Evolutionary conservation across 2,113 vertebrate genomes (phyloP), one percentile per base, ranked within the genome.

Genomic region (Kobus ellipsiprymnus): DNA sequence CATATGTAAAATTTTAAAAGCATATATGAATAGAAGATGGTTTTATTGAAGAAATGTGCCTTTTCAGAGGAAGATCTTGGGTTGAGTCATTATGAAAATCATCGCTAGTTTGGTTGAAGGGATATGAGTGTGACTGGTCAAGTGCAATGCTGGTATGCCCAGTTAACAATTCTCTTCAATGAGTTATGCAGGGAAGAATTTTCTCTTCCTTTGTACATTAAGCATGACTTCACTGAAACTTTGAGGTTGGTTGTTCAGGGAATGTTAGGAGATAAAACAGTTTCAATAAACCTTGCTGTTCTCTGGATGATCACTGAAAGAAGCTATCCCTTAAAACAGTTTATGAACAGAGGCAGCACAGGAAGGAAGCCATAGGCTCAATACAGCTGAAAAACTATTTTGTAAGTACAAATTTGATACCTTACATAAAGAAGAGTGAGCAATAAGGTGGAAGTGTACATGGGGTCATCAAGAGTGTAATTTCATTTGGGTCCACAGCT

Each of bases 391-490:
- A 52, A 71, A 86, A 25, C 16, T 27, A 54, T 48, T 93, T 36
- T 59, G 1, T 48, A 46, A 64, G 27, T 27, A n/a, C 29, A 44
- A 33, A 8, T 19, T n/a, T 23, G 64, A 59, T 7, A 15, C 33
- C 54, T 62, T 89, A 87, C 33, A 74, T 36, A 60, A 94, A 59
- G 8, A 36, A 62, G 29, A 74, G 14, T 13, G 13, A 2, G 3
- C 16, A 36, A n/a, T 30, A 44, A 5, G 9, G 7, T 1, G 0
- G 3, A 21, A 5, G 6, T 30, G 14, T 25, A 86, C 12, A 8
- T 19, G 54, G 13, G 7, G 13, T 33, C 3, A 6, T n/a, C 52
- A 84, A 40, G 1, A 40, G 14, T 40, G 30, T 30, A 60, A 62
- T 81, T 95, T 71, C 13, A n/a, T 12, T 77, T 85, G 29, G 52